phyloP scores from a whole-genome alignment of 2,888 invertebrate species.

The Ochropacha duplaris region DNA sequence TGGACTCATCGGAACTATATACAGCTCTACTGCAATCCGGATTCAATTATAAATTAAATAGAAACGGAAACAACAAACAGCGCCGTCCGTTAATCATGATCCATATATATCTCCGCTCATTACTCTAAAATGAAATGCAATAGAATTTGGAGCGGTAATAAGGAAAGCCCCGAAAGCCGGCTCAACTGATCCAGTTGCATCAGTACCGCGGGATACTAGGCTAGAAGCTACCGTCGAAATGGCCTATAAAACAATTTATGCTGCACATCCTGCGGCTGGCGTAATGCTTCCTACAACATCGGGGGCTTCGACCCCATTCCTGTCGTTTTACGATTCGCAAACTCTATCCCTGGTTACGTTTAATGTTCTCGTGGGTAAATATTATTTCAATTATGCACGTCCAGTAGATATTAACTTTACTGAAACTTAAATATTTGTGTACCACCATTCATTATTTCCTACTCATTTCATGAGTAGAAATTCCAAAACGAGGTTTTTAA shows the following conservation, averaged over 20 bases:
- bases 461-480: no score
- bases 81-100: slow-evolving; percentile 29
- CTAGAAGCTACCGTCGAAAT: slow-evolving; percentile 14
- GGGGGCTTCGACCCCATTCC: slow-evolving; percentile 14
- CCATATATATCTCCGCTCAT: slow-evolving; percentile 21
- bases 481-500: no score
- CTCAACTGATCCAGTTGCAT: slow-evolving; percentile 15
- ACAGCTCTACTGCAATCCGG: background rate
- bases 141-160: slow-evolving; percentile 33
- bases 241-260: slow-evolving; percentile 32
- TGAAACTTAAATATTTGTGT: background rate
- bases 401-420: background rate
- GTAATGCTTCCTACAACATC: slow-evolving; percentile 4
- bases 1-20: background rate
- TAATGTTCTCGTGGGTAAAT: background rate
- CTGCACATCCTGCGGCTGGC: slow-evolving; percentile 7
- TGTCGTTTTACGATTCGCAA: slow-evolving; percentile 13
- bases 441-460: no score
- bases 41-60: background rate
- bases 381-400: background rate
- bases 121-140: slow-evolving; percentile 17
- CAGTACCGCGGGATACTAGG: slow-evolving; percentile 10
- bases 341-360: background rate
- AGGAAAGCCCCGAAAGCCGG: slow-evolving; percentile 20
- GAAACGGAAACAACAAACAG: slow-evolving; percentile 2